Evolutionary conservation across 35 echinoderm and acorn worm genomes (phyloP), one percentile per base, ranked within the genome.

Genomic region (Apostichopus japonicus): DNA sequence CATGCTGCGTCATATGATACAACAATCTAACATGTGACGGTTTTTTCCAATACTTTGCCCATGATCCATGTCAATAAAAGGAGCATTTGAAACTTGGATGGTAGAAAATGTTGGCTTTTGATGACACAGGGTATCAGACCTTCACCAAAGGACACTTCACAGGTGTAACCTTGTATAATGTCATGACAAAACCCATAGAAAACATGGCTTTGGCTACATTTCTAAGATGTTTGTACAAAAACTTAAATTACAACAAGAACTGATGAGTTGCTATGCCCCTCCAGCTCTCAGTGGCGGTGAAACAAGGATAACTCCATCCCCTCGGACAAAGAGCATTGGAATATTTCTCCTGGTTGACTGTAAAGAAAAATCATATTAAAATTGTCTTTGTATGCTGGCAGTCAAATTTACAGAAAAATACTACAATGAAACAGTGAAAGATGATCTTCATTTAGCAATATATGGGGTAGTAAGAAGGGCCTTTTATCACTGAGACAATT

Each of bases 221-320:
- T 67, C 63, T 67, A 19, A 67, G 11, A 67, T 67, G 19, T 67
- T 19, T 67, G 63, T 67, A 67, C 63, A 67, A 67, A 67, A 44
- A 67, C 63, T 10, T 15, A 10, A 67, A 67, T 67, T 4, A 67
- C 19, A 19, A 67, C 63, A 67, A 44, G 33, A 1, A 67, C 63
- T 67, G 3, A 10, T 67, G 11, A 4, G 63, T 15, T 67, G 63
- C 90, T 95, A 98, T 77, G 95, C 82, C 19, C 95, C 92, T 71
- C 94, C 97, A 75, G 94, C 92, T 93, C 97, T 84, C 15, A 96
- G 81, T 90, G 97, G 97, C 11, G 96, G 97, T 61, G 97, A 98
- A 22, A 98, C 97, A 11, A 98, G 84, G 59, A 98, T 98, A 23
- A 98, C 97, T 16, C 97, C 97, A 93, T 98, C 97, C 65, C 97